phyloP scores from a whole-genome alignment of 1,140 invertebrate species.

The Carposina sasakii region DNA sequence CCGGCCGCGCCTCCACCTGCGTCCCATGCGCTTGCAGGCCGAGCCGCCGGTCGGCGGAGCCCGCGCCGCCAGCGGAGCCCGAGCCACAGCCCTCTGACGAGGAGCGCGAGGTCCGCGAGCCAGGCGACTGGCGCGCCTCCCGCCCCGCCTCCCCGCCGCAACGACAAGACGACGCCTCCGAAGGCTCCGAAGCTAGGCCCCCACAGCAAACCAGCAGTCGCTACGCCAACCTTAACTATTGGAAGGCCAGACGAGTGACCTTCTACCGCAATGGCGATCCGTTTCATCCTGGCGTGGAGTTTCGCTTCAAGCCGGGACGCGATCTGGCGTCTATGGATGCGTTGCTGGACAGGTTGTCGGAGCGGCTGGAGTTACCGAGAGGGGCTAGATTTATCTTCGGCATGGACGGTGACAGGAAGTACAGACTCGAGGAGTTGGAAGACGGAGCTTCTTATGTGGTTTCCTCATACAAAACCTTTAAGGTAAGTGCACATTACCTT shows the following conservation, averaged over 20 bases:
- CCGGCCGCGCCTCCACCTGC: constrained; percentile 43
- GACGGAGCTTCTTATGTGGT: constrained; percentile 93
- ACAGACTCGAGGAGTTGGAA: constrained; percentile 88
- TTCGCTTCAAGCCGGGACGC: constrained; percentile 89
- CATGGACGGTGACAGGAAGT: constrained; percentile 89
- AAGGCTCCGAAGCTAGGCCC: constrained; percentile 56
- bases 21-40: constrained; percentile 52
- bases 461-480: constrained; percentile 93
- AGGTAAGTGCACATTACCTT: constrained; percentile 75
- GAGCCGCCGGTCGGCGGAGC: constrained; percentile 50
- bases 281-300: constrained; percentile 90
- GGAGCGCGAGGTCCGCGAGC: constrained; percentile 55
- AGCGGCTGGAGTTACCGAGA: constrained; percentile 85
- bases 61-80: constrained; percentile 42
- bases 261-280: constrained; percentile 96
- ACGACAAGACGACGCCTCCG: constrained; percentile 53
- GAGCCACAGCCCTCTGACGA: constrained; percentile 57
- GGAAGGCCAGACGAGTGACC: constrained; percentile 87
- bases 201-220: constrained; percentile 71
- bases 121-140: constrained; percentile 57
- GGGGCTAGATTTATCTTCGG: constrained; percentile 93
- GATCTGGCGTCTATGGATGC: constrained; percentile 91
- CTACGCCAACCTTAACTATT: constrained; percentile 88
- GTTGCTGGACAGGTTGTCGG: constrained; percentile 87
- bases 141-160: constrained; percentile 61